Base-by-base conservation (phyloP, 2,888 invertebrate genomes). In the Marronus borbonicus region DNA sequence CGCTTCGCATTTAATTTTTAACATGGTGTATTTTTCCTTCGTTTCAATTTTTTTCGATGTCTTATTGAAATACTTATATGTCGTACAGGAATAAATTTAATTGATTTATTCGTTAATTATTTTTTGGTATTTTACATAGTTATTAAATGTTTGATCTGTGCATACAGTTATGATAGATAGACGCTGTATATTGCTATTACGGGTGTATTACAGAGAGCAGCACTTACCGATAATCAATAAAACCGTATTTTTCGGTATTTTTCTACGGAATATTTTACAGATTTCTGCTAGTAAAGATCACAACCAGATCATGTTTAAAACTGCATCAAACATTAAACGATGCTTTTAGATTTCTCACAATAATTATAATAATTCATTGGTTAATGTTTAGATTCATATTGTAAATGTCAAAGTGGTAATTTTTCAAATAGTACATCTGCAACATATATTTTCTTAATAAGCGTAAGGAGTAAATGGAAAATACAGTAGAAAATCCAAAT, bases 401-500 rank as follows among this genome's bases (percentile, higher is more conserved):
- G 24, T 68, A 68, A 68, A 68, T 68, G 68, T 49, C 68, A 68
- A 49, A 50, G n/a, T 50, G 49, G 5, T 68, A 68, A 50, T n/a
- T 50, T 20, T 68, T 52, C 1, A 68, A 14, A 49, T 50, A 14
- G 24, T 24, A 68, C 12, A 50, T 28, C 39, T 50, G 50, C 49
- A 62, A 31, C 10, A 68, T 68, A 52, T 50, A 50, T 68, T 68
- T 52, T 52, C 50, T 12, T 14, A 70, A 20, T 55, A 55, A 74
- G 72, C 44, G 60, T 58, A 44, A 49, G 24, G 44, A 49, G 44
- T 60, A 74, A 74, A 74, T 74, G 72, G 72, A 74, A 74, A 78
- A 78, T 72, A 72, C 39, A 65, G 24, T 55, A 65, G 74, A 72
- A 78, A 78, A 64, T n/a, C 31, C 49, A 77, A 70, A 20, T 36